Evolutionary conservation across 2,888 invertebrate species (phyloP).

Genomic region (Ethmia dodecea): DNA sequence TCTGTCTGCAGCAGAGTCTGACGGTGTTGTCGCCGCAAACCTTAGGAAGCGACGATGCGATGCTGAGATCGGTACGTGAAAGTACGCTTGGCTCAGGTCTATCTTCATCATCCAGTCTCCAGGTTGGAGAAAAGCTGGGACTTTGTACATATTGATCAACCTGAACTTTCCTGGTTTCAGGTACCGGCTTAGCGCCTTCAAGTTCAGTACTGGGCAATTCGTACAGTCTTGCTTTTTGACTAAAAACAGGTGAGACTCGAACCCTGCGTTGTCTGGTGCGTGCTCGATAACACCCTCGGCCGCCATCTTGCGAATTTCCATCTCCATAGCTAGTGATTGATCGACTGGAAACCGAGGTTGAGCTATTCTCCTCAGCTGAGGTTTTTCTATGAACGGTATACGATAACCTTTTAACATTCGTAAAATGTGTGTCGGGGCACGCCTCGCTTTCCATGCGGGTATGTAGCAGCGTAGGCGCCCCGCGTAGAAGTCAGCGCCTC

Average conservation of each 20-base stretch:
- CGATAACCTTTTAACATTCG: background rate
- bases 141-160: background rate
- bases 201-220: background rate
- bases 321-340: background rate
- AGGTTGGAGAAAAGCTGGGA: conserved; percentile 4
- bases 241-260: background rate
- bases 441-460: background rate
- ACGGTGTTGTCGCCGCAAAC: background rate
- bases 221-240: background rate
- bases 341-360: background rate
- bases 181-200: background rate
- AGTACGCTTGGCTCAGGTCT: conserved; percentile 12
- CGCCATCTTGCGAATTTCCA: background rate
- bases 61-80: conserved; percentile 7
- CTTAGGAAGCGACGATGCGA: background rate
- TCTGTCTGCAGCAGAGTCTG: background rate
- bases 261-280: background rate
- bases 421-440: background rate
- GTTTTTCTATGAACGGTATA: background rate
- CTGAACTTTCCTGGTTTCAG: background rate
- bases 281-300: background rate
- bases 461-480: background rate
- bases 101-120: conserved; percentile 13
- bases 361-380: background rate
- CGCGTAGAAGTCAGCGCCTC: background rate